Conservation (phyloP, 2,113 vertebrate species). For the Thinocorus orbignyianus region DNA sequence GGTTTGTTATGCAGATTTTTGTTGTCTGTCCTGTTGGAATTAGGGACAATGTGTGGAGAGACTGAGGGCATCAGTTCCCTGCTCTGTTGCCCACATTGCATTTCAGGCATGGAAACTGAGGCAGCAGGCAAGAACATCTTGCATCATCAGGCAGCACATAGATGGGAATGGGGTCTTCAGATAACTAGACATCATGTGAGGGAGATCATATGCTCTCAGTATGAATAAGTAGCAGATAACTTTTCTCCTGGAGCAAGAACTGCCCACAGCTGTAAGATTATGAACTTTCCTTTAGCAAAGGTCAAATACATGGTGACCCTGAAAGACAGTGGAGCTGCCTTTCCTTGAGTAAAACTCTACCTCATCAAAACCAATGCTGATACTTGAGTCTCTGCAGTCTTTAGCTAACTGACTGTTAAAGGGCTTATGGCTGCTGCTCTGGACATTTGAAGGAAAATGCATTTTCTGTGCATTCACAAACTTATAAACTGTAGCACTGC, state of each 20-base stretch:
- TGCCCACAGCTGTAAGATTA: background rate
- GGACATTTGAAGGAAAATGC: background rate
- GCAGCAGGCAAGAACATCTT: background rate
- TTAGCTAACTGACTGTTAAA: background rate
- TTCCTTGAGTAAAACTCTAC: background rate
- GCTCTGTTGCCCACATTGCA: background rate
- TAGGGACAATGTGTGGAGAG: background rate
- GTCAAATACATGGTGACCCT: background rate
- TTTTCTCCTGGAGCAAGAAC: background rate
- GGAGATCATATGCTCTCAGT: background rate
- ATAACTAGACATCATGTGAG: background rate
- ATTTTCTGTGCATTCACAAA: background rate
- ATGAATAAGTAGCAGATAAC: background rate
- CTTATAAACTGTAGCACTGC: background rate
- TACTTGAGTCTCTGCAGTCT: background rate
- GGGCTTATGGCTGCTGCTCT: background rate
- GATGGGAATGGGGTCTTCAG: background rate
- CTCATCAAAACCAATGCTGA: background rate
- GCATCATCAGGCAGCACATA: background rate
- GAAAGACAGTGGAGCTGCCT: background rate
- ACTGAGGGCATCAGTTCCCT: background rate
- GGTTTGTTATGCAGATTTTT: background rate
- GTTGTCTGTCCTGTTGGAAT: background rate
- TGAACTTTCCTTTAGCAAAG: background rate
- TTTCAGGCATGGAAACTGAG: background rate